These are phyloP conservation scores for Leptinotarsa texana DNA, from an alignment of 1,140 invertebrate species.

Conservation along the genomic window DNA sequence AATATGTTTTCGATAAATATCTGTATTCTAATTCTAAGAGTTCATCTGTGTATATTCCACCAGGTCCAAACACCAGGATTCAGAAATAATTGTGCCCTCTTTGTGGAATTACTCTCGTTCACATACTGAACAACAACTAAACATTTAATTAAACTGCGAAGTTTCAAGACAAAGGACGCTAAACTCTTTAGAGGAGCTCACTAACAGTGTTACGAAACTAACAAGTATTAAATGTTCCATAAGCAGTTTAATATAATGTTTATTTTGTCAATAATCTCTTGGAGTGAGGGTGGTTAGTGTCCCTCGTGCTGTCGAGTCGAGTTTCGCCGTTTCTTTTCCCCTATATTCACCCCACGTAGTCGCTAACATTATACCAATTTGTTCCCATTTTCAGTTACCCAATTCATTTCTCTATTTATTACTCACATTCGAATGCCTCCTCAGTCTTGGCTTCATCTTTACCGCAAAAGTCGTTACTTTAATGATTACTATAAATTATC, in stretches of 20 bases:
- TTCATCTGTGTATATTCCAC: too few species aligned
- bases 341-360: constrained; percentile 41
- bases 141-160: not conserved
- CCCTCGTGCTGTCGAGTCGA: constrained; percentile 17
- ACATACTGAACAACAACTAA: not conserved
- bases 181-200: constrained; percentile 23
- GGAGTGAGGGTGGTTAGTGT: constrained; percentile 38
- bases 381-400: constrained; percentile 42
- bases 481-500: constrained; percentile 28
- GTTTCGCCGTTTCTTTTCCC: constrained; percentile 32
- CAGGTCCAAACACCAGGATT: too few species aligned
- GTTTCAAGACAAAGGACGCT: not conserved
- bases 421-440: constrained; percentile 23
- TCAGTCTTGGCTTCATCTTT: constrained; percentile 26
- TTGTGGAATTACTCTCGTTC: not conserved
- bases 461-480: constrained; percentile 27
- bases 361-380: constrained; percentile 43
- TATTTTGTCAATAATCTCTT: constrained; percentile 39
- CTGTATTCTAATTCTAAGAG: not conserved
- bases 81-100: not conserved
- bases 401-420: constrained; percentile 43
- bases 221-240: constrained; percentile 33
- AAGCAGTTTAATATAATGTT: constrained; percentile 44
- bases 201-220: constrained; percentile 22
- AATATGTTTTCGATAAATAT: not conserved